These are phyloP conservation scores for Stenchaetothrips biformis DNA, from an alignment of 2,888 invertebrate genomes.

Conservation along the genomic window DNA sequence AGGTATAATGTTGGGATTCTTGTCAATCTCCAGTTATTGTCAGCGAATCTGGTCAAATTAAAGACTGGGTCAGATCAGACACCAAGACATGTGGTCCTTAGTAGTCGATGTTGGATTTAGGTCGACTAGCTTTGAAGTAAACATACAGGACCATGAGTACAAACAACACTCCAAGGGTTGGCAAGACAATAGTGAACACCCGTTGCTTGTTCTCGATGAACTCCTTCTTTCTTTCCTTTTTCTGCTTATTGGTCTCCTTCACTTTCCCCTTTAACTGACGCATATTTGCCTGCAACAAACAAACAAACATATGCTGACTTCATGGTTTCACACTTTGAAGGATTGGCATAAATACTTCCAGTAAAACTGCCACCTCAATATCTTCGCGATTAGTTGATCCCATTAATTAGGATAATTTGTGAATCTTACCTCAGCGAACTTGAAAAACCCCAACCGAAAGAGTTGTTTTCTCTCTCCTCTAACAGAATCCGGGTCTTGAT, in stretches of 20 bases:
- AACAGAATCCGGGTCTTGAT: not conserved
- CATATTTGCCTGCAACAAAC: constrained; percentile 49
- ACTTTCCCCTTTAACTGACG: constrained; percentile 73
- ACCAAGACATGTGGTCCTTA: constrained; percentile 27
- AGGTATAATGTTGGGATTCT: too few species aligned
- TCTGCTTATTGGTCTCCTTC: constrained; percentile 78
- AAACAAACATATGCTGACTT: not conserved
- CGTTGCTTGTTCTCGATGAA: constrained; percentile 73
- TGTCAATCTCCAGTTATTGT: too few species aligned
- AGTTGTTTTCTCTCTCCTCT: not conserved
- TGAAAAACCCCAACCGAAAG: too few species aligned
- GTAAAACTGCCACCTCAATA: not conserved
- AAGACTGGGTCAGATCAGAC: not conserved
- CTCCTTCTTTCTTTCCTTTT: constrained; percentile 77
- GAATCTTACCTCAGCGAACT: not conserved
- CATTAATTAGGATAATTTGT: too few species aligned
- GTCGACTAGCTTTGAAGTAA: constrained; percentile 69
- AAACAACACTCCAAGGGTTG: constrained; percentile 64
- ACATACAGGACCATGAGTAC: constrained; percentile 69
- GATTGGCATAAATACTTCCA: not conserved
- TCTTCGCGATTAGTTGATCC: too few species aligned
- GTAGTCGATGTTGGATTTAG: constrained; percentile 43
- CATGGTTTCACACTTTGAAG: not conserved
- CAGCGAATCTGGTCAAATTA: too few species aligned
- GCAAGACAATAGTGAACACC: constrained; percentile 71